phyloP scores from a whole-genome alignment of 2,113 vertebrate genomes.

The Cichladusa arquata region DNA sequence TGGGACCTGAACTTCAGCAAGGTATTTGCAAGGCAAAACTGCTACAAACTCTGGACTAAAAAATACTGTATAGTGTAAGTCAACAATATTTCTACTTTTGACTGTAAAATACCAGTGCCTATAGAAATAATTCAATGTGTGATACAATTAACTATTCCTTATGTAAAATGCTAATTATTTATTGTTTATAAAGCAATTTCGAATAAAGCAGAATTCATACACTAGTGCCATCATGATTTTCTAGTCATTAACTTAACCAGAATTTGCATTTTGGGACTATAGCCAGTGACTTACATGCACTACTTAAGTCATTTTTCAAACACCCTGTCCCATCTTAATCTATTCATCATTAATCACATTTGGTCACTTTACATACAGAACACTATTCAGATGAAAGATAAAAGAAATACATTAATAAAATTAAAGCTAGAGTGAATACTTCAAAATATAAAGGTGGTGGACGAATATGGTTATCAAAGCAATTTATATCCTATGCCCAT shows the following conservation, averaged over 20 bases:
- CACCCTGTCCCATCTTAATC: slow-evolving; percentile 81
- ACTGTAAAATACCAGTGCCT: background rate
- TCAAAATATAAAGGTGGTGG: slow-evolving; percentile 72
- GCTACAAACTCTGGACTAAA: background rate
- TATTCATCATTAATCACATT: slow-evolving; percentile 85
- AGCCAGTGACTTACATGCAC: slow-evolving; percentile 80
- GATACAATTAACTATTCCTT: slow-evolving; percentile 50
- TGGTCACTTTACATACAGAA: slow-evolving; percentile 82
- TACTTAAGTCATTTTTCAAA: slow-evolving; percentile 84
- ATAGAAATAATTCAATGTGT: slow-evolving; percentile 50
- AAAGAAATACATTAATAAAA: slow-evolving; percentile 82
- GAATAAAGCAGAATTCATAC: slow-evolving; percentile 66
- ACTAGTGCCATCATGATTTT: slow-evolving; percentile 75
- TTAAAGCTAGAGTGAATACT: slow-evolving; percentile 70
- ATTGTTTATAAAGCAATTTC: slow-evolving; percentile 79
- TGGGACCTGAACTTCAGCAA: slow-evolving; percentile 30
- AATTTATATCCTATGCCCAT: slow-evolving; percentile 42
- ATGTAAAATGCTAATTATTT: slow-evolving; percentile 76
- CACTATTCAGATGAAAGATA: slow-evolving; percentile 81
- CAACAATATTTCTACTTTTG: slow-evolving; percentile 1
- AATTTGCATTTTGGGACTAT: slow-evolving; percentile 85
- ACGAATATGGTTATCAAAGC: slow-evolving; percentile 64
- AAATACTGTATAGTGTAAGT: background rate
- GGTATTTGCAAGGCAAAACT: background rate
- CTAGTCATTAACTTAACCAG: slow-evolving; percentile 81